Evolutionary conservation across 2,888 invertebrate genomes (phyloP).

Genomic region (Lymantria monacha): DNA sequence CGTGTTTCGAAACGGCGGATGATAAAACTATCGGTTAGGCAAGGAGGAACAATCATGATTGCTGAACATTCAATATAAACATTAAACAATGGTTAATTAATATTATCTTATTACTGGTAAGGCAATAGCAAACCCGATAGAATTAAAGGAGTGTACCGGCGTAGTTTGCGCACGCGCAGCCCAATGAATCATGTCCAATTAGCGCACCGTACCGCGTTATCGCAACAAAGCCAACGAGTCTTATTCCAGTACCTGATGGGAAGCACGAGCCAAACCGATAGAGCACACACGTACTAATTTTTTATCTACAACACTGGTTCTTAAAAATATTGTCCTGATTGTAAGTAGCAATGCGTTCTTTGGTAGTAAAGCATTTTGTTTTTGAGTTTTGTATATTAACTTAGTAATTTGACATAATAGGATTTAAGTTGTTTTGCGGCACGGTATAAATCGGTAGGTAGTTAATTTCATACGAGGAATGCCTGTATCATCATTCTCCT

Average conservation of each 20-base stretch:
- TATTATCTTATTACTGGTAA: conserved; percentile 14
- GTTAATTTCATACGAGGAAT: too few relatives aligned
- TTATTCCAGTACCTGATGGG: conserved; percentile 43
- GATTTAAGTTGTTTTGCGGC: too few relatives aligned
- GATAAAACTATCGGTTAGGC: conserved; percentile 35
- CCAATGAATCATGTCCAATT: conserved; percentile 76
- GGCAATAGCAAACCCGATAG: conserved; percentile 16
- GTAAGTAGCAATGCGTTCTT: too few relatives aligned
- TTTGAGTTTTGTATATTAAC: too few relatives aligned
- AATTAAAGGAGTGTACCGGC: conserved; percentile 29
- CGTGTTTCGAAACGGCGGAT: conserved; percentile 48
- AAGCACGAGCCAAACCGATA: neutral
- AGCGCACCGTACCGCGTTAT: conserved; percentile 58
- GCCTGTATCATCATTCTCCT: too few relatives aligned
- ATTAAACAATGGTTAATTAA: conserved; percentile 33
- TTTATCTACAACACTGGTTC: too few relatives aligned
- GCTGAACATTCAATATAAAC: conserved; percentile 11
- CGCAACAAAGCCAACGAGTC: conserved; percentile 62
- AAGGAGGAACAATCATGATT: conserved; percentile 20
- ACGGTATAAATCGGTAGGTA: too few relatives aligned
- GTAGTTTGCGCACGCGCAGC: conserved; percentile 40
- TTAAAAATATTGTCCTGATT: too few relatives aligned
- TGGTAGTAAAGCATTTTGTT: too few relatives aligned
- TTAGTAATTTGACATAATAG: too few relatives aligned
- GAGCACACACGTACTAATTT: conserved; percentile 18